Base-by-base conservation (phyloP, 1,140 invertebrate genomes). In the Bombus confusus region DNA sequence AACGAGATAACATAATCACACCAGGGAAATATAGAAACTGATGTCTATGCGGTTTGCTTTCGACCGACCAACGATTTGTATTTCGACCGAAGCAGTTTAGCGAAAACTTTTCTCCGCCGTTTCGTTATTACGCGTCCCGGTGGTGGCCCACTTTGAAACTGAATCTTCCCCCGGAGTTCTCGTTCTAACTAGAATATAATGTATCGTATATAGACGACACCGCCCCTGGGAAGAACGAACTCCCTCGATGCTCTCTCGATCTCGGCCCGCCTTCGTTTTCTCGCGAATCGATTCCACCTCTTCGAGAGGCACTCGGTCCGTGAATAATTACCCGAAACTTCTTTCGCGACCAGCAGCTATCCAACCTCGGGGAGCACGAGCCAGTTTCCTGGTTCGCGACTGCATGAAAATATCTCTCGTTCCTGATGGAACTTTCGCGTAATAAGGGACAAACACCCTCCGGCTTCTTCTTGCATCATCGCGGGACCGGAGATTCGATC, bases 81-180 rank as follows among this genome's bases (percentile, higher is more conserved):
- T 86, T 86, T 80, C 84, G 66, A 43, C 66, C 66, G 2, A n/a
- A 68, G 69, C 85, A 88, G 88, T 89, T 88, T 83, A 86, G 71
- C 76, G 73, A 83, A 80, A 89, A 89, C 62, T 83, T 83, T 89
- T 88, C 74, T 39, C 43, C 78, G 37, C 25, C 62, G 80, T 86
- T 89, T 89, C 84, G 87, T 88, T 89, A 88, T 89, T 86, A 80
- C 87, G 64, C 87, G 69, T 81, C 71, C 80, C 74, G 80, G 31
- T 80, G 75, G 69, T 74, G 79, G 71, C 62, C 76, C 80, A 83
- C 88, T 86, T 81, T 47, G 69, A 77, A 80, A 83, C 83, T 73
- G 83, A 81, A 87, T 90, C 84, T 75, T 75, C 83, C 73, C 39
- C 34, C 57, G 75, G 78, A 86, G 80, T 89, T 83, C 82, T 66